Conservation (phyloP, 2,113 vertebrate genomes). For the Tachysurus fulvidraco region DNA sequence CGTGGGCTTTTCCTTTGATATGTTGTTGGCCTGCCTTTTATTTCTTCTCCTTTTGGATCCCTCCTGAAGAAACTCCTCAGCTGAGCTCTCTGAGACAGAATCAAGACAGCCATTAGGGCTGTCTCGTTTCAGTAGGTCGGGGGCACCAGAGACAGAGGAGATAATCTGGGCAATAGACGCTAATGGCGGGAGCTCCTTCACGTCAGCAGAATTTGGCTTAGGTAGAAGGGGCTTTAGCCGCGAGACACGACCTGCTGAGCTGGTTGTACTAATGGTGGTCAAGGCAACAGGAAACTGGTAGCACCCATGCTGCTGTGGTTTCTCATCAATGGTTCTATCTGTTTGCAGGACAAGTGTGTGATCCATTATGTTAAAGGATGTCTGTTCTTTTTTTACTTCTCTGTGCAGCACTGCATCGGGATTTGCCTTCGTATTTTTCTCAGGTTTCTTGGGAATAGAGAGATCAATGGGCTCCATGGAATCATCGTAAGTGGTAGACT, state of each 20-base stretch:
- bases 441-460: slow-evolving; percentile 85
- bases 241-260: slow-evolving; percentile 3
- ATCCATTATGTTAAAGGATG: slow-evolving; percentile 48
- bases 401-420: neutral
- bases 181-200: slow-evolving; percentile 84
- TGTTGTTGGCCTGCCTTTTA: slow-evolving; percentile 34
- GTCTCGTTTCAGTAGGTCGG: slow-evolving; percentile 54
- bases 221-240: slow-evolving; percentile 56
- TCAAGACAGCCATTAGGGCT: slow-evolving; percentile 26
- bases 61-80: slow-evolving; percentile 26
- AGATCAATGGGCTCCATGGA: slow-evolving; percentile 89
- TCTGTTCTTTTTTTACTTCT: slow-evolving; percentile 71
- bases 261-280: slow-evolving; percentile 42
- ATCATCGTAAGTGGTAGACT: slow-evolving; percentile 38
- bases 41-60: slow-evolving; percentile 37
- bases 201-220: slow-evolving; percentile 36
- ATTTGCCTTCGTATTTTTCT: slow-evolving; percentile 70
- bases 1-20: slow-evolving; percentile 25
- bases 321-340: slow-evolving; percentile 40
- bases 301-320: slow-evolving; percentile 39
- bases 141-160: slow-evolving; percentile 88
- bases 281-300: slow-evolving; percentile 51
- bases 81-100: slow-evolving; percentile 16
- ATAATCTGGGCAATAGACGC: slow-evolving; percentile 99
- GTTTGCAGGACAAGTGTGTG: slow-evolving; percentile 8